A percentile compares a stretch with the other conserved stretches of the same genome.
phyloP scores from a whole-genome alignment of 2,888 invertebrate genomes.

The Plebejus anna region DNA sequence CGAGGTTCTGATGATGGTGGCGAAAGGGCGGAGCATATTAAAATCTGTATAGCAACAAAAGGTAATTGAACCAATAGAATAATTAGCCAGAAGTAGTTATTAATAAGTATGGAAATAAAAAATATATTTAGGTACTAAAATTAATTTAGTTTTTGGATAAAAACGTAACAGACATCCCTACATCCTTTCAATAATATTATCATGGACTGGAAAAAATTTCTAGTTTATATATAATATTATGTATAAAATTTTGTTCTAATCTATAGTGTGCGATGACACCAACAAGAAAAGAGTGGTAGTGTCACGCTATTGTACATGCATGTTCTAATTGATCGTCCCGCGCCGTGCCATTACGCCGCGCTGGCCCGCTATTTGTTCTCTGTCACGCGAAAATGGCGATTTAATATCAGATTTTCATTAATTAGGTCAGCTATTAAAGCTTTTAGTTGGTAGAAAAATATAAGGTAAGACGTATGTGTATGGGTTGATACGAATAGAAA shows the following conservation, averaged over 20 bases:
- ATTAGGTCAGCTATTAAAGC: slow-evolving; percentile 17
- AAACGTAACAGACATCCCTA: no score
- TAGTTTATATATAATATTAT: no score
- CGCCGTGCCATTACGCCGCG: slow-evolving; percentile 4
- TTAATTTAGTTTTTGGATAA: no score
- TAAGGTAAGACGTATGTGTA: not conserved
- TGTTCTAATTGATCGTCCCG: slow-evolving; percentile 8
- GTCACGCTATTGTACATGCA: slow-evolving; percentile 12
- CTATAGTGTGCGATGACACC: slow-evolving; percentile 1
- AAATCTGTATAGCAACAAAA: not conserved
- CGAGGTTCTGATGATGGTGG: no score
- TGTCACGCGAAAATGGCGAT: slow-evolving; percentile 17
- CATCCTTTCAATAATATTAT: no score
- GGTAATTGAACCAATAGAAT: not conserved
- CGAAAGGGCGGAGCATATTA: no score
- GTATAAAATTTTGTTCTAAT: not conserved
- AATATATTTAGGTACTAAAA: no score
- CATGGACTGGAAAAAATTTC: no score
- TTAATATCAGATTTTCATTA: slow-evolving; percentile 20
- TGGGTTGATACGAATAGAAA: not conserved
- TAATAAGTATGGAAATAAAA: not conserved
- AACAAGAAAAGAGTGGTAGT: not conserved
- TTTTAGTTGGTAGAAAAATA: not conserved
- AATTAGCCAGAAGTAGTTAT: not conserved
- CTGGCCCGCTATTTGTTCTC: not conserved